Conservation (phyloP, 2,888 invertebrate genomes). For the Pristionchus fissidentatus region DNA sequence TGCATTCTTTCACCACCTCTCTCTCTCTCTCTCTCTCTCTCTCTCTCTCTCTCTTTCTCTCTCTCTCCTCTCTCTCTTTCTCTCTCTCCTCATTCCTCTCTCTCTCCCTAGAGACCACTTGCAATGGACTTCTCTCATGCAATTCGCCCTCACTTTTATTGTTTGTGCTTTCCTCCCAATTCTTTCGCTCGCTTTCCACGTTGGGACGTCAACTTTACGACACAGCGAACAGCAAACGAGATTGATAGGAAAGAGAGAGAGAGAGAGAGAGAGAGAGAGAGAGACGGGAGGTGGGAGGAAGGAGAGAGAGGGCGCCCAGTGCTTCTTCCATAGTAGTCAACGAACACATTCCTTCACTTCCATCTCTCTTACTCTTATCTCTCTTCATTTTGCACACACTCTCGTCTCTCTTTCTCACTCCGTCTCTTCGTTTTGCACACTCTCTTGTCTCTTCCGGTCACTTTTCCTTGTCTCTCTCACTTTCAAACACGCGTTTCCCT, state of each 20-base stretch:
- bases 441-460: not conserved
- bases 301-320: no score
- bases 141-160: not conserved
- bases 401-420: not conserved
- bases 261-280: not conserved
- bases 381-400: not conserved
- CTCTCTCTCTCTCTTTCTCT: conserved; percentile 23
- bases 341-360: not conserved
- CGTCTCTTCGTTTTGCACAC: not conserved
- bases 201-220: no score
- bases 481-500: conserved; percentile 20
- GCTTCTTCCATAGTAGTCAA: conserved; percentile 19
- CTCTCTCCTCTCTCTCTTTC: conserved; percentile 20
- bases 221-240: no score
- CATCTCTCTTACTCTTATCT: conserved; percentile 6
- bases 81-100: conserved; percentile 12
- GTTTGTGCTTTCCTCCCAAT: not conserved
- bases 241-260: not conserved
- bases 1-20: not conserved
- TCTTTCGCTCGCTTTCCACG: no score
- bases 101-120: conserved; percentile 36
- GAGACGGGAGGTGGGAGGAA: not conserved
- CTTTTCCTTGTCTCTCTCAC: conserved; percentile 9
- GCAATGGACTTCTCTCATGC: conserved; percentile 24
- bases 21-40: conserved; percentile 31